Base-by-base conservation (phyloP, 1,140 invertebrate species). In the Papilio glaucus region DNA sequence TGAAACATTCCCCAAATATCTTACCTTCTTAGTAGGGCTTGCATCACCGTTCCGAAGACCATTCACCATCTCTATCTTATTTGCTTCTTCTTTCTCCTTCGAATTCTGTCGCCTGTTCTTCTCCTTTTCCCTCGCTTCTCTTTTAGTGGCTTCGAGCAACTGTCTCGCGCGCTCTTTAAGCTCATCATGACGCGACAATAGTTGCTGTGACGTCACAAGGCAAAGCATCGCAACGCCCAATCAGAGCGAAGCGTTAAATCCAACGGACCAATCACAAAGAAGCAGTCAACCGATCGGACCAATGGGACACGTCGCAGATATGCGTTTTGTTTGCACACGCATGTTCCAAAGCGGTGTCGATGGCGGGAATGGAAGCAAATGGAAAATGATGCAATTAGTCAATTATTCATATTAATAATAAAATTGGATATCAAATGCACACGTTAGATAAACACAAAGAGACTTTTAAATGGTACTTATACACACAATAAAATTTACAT, bases 161-260 rank as follows among this genome's bases (percentile, higher is more conserved):
- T 97, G 95, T 87, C 97, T 96, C 69, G 98, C 98, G 93, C 97
- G 94, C 94, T 98, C 98, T 90, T 97, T 97, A 79, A 99, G 94
- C 93, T 97, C 96, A 79, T 97, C 96, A 88, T 97, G 96, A 42
- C 97, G 95, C 79, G 95, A 96, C 83, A 97, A 89, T 82, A 96
- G 93, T 90, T 96, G 95, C 96, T 97, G 91, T 63, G 57, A 41
- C 67, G 63, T 26, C 71, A 24, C 21, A n/a, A 24, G 75, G 72
- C 80, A 77, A 68, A 29, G 24, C 39, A 8, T 18, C 62, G 37
- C 70, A n/a, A n/a, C 60, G 76, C 71, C 80, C 79, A 81, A 82
- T 82, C 74, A 76, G 21, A 76, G 67, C 74, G 70, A 75, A 76
- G 76, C 79, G 69, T 72, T 57, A 38, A 37, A 41, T 71, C 15